Evolutionary conservation across 1,140 invertebrate genomes (phyloP).

Genomic region (Maconellicoccus hirsutus): DNA sequence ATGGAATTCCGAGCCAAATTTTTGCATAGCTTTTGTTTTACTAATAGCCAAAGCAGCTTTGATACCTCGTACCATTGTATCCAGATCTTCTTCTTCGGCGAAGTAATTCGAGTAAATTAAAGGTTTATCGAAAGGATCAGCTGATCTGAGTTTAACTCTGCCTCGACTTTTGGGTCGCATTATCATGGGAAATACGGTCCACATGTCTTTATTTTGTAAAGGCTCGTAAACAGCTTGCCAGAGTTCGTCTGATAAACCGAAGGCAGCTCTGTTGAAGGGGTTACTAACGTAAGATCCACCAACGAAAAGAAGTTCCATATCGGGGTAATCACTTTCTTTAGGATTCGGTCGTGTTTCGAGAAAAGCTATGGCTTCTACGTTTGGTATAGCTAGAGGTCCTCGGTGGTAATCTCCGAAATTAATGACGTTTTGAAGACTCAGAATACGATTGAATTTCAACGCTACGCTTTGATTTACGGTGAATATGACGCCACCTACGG

Average conservation of each 20-base stretch:
- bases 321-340: constrained; percentile 24
- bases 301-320: constrained; percentile 35
- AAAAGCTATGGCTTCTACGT: constrained; percentile 1
- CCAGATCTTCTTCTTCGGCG: constrained; percentile 32
- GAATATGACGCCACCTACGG: constrained; percentile 43
- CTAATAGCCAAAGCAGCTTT: constrained; percentile 51
- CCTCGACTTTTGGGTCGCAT: constrained; percentile 41
- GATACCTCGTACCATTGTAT: constrained; percentile 47
- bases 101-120: constrained; percentile 61
- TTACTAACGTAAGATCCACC: constrained; percentile 21
- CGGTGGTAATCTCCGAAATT: neutral
- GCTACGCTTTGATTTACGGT: constrained; percentile 40
- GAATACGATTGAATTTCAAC: constrained; percentile 31
- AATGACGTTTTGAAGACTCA: neutral
- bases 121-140: constrained; percentile 48
- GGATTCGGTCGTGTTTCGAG: neutral
- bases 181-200: constrained; percentile 28
- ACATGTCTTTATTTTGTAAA: neutral
- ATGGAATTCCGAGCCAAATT: constrained; percentile 44
- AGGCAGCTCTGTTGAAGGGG: constrained; percentile 3
- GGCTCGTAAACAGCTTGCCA: neutral
- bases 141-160: constrained; percentile 40
- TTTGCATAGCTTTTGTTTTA: constrained; percentile 48
- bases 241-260: neutral
- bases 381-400: constrained; percentile 1